phyloP scores from a whole-genome alignment of 2,888 invertebrate species.

The Dryobota labecula region DNA sequence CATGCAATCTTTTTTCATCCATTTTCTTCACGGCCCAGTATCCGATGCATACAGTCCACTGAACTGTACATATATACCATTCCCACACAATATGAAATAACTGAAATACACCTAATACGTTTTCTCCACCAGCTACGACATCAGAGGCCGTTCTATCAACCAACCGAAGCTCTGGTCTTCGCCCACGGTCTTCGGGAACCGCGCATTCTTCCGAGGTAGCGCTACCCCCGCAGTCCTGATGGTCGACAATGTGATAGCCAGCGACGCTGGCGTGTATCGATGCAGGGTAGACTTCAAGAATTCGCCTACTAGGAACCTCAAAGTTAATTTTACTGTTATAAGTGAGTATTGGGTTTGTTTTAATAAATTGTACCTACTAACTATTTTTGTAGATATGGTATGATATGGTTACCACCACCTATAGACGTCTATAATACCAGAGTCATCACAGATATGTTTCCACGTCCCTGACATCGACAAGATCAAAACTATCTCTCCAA shows the following conservation, averaged over 20 bases:
- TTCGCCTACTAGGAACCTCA: slow-evolving; percentile 96
- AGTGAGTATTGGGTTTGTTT: slow-evolving; percentile 91
- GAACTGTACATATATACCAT: too few relatives aligned
- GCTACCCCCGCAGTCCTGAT: slow-evolving; percentile 94
- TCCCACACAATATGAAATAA: too few relatives aligned
- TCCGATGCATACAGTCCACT: too few relatives aligned
- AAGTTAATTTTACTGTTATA: slow-evolving; percentile 97
- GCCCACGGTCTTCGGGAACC: slow-evolving; percentile 93
- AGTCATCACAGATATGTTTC: background rate
- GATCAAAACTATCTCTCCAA: background rate
- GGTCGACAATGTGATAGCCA: slow-evolving; percentile 93
- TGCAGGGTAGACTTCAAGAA: slow-evolving; percentile 97
- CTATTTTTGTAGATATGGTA: background rate
- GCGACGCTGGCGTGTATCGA: slow-evolving; percentile 95
- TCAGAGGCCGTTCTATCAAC: slow-evolving; percentile 93
- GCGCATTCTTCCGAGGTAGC: slow-evolving; percentile 94
- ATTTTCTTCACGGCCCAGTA: too few relatives aligned
- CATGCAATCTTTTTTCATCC: too few relatives aligned
- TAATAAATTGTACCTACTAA: background rate
- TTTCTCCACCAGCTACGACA: slow-evolving; percentile 92
- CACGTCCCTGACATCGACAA: too few relatives aligned
- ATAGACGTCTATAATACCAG: background rate
- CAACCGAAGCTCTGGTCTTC: slow-evolving; percentile 96
- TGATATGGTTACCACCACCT: too few relatives aligned
- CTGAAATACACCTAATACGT: too few relatives aligned